Evolutionary conservation across 2,113 vertebrate genomes (phyloP).

Genomic region (Bostrychus sinensis): DNA sequence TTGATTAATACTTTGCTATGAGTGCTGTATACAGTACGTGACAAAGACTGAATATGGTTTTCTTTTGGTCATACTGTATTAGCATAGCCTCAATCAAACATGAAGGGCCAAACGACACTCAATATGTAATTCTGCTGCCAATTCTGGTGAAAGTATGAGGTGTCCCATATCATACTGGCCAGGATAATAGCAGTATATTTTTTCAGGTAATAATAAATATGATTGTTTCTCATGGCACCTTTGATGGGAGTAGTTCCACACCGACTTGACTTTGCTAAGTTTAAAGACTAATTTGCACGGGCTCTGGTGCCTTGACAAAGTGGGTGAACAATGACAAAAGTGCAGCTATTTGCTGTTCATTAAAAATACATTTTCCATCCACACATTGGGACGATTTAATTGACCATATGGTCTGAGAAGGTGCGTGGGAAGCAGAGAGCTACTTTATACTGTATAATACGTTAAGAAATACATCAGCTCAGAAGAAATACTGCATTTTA

Average conservation of each 20-base stretch:
- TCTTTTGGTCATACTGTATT: no score
- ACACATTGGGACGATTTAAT: neutral
- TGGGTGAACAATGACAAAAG: neutral
- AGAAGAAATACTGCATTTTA: neutral
- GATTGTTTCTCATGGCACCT: no score
- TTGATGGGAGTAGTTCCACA: no score
- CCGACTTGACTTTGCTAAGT: no score
- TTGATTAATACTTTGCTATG: constrained; percentile 1
- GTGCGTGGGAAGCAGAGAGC: neutral
- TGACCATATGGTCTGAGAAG: neutral
- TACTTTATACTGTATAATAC: neutral
- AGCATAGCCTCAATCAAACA: no score
- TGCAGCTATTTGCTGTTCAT: neutral
- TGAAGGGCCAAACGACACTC: no score
- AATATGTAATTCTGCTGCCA: no score
- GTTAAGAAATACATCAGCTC: neutral
- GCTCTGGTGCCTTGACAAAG: neutral
- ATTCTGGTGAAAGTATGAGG: no score
- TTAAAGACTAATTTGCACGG: neutral
- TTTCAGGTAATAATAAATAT: no score
- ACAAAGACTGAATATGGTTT: neutral
- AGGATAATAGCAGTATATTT: no score
- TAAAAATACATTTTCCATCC: constrained; percentile 1
- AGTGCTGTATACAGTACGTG: neutral
- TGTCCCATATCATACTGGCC: no score